Evolutionary conservation across 2,113 vertebrate genomes (phyloP).

Genomic region (Tragelaphus scriptus): DNA sequence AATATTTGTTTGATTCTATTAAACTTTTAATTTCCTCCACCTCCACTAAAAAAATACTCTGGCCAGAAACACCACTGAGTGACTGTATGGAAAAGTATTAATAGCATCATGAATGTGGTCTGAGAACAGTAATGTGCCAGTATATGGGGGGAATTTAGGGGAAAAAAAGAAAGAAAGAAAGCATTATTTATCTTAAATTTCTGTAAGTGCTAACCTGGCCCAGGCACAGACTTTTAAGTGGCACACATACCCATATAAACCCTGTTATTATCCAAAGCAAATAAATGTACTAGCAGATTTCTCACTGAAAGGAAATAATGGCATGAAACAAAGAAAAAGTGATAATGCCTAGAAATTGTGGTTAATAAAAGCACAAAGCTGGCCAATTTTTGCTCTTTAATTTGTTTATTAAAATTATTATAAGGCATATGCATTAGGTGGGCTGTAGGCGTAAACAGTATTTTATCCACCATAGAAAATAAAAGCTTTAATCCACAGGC

Average conservation of each 20-base stretch:
- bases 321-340: constrained; percentile 49
- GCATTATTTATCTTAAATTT: constrained; percentile 23
- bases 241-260: neutral
- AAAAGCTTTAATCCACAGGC: neutral
- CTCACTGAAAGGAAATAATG: constrained; percentile 56
- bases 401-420: constrained; percentile 66
- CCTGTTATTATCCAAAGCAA: constrained; percentile 54
- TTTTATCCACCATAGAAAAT: neutral
- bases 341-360: constrained; percentile 39
- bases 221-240: constrained; percentile 31
- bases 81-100: neutral
- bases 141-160: neutral
- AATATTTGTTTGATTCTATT: constrained; percentile 29
- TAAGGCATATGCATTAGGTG: neutral
- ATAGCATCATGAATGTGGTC: neutral
- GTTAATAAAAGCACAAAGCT: constrained; percentile 68
- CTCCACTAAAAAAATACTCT: neutral
- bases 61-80: neutral
- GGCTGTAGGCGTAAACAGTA: neutral
- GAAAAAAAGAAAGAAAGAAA: neutral
- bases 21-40: constrained; percentile 26
- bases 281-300: constrained; percentile 21
- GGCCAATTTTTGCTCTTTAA: constrained; percentile 49
- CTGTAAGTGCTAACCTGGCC: neutral
- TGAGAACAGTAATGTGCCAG: neutral